Evolutionary conservation across 2,888 invertebrate genomes (phyloP).

Genomic region (Loripinus fragilis): DNA sequence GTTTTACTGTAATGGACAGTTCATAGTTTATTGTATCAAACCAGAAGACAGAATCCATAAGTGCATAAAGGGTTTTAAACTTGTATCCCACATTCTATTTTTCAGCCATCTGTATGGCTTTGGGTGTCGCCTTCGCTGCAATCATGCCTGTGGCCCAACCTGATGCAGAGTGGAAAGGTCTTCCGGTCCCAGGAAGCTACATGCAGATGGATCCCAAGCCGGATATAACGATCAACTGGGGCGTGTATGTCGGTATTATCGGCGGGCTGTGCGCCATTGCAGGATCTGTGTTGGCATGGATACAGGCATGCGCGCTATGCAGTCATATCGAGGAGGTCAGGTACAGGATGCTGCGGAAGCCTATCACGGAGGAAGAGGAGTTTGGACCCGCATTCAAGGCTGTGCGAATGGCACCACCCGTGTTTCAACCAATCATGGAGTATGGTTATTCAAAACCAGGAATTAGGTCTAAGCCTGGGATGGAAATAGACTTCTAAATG

Average conservation of each 20-base stretch:
- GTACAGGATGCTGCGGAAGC: slow-evolving; percentile 46
- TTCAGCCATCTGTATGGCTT: slow-evolving; percentile 53
- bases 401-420: neutral
- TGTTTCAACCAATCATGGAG: slow-evolving; percentile 7
- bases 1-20: too few relatives aligned
- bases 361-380: slow-evolving; percentile 54
- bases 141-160: slow-evolving; percentile 20
- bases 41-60: too few relatives aligned
- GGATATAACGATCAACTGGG: slow-evolving; percentile 45
- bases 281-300: slow-evolving; percentile 36
- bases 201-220: slow-evolving; percentile 46
- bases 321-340: slow-evolving; percentile 44
- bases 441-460: slow-evolving; percentile 43
- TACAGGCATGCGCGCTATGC: slow-evolving; percentile 56
- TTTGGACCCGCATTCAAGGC: neutral
- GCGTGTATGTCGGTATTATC: slow-evolving; percentile 47
- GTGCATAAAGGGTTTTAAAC: too few relatives aligned
- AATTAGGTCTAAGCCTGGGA: slow-evolving; percentile 24
- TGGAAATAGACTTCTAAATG: slow-evolving; percentile 37
- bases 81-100: too few relatives aligned
- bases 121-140: slow-evolving; percentile 50
- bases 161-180: slow-evolving; percentile 46
- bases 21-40: too few relatives aligned
- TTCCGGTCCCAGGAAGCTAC: slow-evolving; percentile 52
- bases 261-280: slow-evolving; percentile 44